Conservation (phyloP, 2,797 vertebrate genomes). For the Gambelia wislizenii region DNA sequence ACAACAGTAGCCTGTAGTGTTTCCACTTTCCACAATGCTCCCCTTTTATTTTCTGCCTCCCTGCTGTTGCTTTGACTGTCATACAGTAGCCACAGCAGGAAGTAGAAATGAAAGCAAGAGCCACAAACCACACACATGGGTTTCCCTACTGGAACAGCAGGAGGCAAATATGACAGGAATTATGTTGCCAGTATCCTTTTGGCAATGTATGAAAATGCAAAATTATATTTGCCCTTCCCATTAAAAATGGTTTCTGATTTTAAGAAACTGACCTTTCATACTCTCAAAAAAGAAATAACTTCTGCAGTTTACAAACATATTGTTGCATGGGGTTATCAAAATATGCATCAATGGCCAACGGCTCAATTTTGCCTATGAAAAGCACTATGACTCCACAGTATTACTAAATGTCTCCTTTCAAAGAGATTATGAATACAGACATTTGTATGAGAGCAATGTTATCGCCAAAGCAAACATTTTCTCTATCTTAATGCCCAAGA, state of each 20-base stretch:
- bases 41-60: constrained; percentile 67
- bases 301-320: constrained; percentile 45
- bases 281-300: constrained; percentile 35
- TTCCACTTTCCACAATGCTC: constrained; percentile 64
- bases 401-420: not conserved
- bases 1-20: constrained; percentile 60
- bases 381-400: rapidly evolving
- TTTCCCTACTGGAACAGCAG: constrained; percentile 69
- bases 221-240: constrained; percentile 59
- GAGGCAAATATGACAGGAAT: constrained; percentile 66
- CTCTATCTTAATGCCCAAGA: not conserved
- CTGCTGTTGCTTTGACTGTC: constrained; percentile 66
- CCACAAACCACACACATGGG: constrained; percentile 56
- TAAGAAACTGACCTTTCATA: constrained; percentile 52
- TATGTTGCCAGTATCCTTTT: constrained; percentile 64
- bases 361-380: constrained; percentile 33
- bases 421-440: not conserved
- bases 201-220: constrained; percentile 69
- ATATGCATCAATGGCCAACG: constrained; percentile 31
- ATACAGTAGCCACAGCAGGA: constrained; percentile 69
- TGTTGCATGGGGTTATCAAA: constrained; percentile 48
- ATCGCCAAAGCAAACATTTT: not conserved
- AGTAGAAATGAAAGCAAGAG: constrained; percentile 68
- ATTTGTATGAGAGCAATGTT: constrained; percentile 10
- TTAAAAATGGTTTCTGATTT: constrained; percentile 47